Evolutionary conservation across 2,113 vertebrate species (phyloP).

Genomic region (Polyodon spathula): DNA sequence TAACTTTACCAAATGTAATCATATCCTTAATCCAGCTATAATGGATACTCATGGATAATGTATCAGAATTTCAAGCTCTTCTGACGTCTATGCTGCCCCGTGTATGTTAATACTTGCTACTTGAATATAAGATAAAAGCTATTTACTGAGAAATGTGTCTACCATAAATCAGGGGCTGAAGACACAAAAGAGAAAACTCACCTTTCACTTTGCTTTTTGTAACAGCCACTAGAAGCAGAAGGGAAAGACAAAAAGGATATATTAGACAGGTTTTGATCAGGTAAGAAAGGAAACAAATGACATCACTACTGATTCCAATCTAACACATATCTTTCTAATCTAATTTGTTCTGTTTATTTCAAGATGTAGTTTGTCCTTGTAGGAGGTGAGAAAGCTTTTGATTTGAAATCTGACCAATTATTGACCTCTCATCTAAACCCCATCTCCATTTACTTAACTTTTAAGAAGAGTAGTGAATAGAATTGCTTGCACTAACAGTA

Average conservation of each 20-base stretch:
- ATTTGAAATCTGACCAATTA: not conserved
- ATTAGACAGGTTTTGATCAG: slow-evolving; percentile 37
- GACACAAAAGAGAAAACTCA: slow-evolving; percentile 60
- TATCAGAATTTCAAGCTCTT: slow-evolving; percentile 22
- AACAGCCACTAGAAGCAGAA: slow-evolving; percentile 56
- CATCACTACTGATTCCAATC: slow-evolving; percentile 19
- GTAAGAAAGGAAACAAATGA: slow-evolving; percentile 23
- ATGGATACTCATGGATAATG: slow-evolving; percentile 24
- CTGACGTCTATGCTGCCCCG: slow-evolving; percentile 21
- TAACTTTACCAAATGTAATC: not conserved
- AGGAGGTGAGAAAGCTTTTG: slow-evolving; percentile 3
- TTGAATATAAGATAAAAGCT: slow-evolving; percentile 42
- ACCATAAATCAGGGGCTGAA: slow-evolving; percentile 56
- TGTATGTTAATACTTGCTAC: slow-evolving; percentile 48
- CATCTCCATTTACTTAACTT: not conserved
- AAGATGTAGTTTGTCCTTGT: not conserved
- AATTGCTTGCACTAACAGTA: slow-evolving; percentile 24
- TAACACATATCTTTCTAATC: slow-evolving; percentile 1
- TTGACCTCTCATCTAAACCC: not conserved
- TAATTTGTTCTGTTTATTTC: slow-evolving; percentile 1
- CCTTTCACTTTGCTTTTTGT: slow-evolving; percentile 67
- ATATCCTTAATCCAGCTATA: slow-evolving; percentile 15
- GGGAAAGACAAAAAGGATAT: slow-evolving; percentile 24
- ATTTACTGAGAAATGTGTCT: slow-evolving; percentile 49
- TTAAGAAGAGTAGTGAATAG: slow-evolving; percentile 1